These are phyloP conservation scores for Barnardius zonarius DNA, from an alignment of 2,113 vertebrate species.

Conservation along the genomic window DNA sequence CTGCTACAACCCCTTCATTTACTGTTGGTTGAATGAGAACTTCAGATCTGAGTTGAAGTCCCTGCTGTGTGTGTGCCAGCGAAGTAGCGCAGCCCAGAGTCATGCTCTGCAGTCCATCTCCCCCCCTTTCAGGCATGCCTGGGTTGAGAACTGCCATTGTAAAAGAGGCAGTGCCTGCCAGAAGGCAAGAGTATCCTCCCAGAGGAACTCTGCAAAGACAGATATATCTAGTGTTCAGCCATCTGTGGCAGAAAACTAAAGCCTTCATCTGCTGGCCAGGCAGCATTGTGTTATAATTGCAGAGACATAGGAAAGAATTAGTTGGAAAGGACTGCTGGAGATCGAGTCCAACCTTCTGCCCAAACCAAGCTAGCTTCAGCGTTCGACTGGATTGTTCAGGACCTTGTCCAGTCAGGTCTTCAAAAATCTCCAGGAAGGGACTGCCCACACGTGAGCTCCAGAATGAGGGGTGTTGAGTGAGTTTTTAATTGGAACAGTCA, in stretches of 20 bases:
- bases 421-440: background rate
- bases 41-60: conserved; percentile 72
- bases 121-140: background rate
- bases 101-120: conserved; percentile 41
- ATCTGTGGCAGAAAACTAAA: conserved; percentile 45
- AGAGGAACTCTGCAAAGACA: conserved; percentile 30
- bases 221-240: conserved; percentile 61
- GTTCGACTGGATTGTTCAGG: background rate
- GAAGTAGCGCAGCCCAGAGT: background rate
- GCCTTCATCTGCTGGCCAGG: background rate
- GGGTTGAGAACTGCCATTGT: conserved; percentile 1
- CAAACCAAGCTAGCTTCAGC: background rate
- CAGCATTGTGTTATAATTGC: background rate
- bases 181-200: background rate
- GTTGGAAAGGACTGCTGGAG: background rate
- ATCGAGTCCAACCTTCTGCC: background rate
- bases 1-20: conserved; percentile 83
- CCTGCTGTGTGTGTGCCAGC: conserved; percentile 57
- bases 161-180: background rate
- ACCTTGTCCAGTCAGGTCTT: background rate
- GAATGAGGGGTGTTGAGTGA: background rate
- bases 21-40: conserved; percentile 79
- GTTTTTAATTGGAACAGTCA: background rate
- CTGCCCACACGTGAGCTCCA: background rate
- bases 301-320: fast-evolving